phyloP scores from a whole-genome alignment of 2,797 vertebrate genomes.

The Sebastes reedi region DNA sequence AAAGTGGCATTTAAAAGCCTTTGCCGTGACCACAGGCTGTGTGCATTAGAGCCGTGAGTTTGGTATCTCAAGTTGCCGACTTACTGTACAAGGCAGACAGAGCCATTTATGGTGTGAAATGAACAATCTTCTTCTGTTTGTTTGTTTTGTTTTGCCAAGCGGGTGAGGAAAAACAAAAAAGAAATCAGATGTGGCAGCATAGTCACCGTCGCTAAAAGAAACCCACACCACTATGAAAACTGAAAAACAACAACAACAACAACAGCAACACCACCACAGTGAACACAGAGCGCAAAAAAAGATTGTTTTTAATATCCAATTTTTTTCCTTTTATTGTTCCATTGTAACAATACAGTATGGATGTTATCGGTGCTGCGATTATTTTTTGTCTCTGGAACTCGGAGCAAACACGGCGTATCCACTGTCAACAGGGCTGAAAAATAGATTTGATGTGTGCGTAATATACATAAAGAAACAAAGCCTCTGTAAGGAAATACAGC shows the following conservation, averaged over 20 bases:
- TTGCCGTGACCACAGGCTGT: constrained; percentile 52
- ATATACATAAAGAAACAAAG: constrained; percentile 85
- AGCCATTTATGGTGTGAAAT: constrained; percentile 96
- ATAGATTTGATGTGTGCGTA: constrained; percentile 81
- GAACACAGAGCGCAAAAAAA: constrained; percentile 73
- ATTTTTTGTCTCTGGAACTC: constrained; percentile 61
- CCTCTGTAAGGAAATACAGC: constrained; percentile 83
- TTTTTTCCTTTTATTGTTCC: constrained; percentile 78
- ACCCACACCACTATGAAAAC: constrained; percentile 81
- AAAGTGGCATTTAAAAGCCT: background rate
- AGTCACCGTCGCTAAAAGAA: constrained; percentile 72
- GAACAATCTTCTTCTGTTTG: constrained; percentile 94
- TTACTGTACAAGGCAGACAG: constrained; percentile 90
- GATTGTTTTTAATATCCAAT: constrained; percentile 76
- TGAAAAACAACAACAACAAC: constrained; percentile 59
- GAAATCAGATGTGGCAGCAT: constrained; percentile 86
- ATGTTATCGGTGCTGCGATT: constrained; percentile 70
- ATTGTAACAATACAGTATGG: constrained; percentile 79
- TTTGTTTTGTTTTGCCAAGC: constrained; percentile 87
- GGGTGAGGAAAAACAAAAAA: constrained; percentile 91
- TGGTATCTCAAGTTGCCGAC: constrained; percentile 94
- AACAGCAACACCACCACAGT: constrained; percentile 71
- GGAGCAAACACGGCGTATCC: constrained; percentile 73
- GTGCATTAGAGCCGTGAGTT: constrained; percentile 78
- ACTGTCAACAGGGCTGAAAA: constrained; percentile 80